Evolutionary conservation across 2,888 invertebrate species (phyloP).

Genomic region (Baronia brevicornis): DNA sequence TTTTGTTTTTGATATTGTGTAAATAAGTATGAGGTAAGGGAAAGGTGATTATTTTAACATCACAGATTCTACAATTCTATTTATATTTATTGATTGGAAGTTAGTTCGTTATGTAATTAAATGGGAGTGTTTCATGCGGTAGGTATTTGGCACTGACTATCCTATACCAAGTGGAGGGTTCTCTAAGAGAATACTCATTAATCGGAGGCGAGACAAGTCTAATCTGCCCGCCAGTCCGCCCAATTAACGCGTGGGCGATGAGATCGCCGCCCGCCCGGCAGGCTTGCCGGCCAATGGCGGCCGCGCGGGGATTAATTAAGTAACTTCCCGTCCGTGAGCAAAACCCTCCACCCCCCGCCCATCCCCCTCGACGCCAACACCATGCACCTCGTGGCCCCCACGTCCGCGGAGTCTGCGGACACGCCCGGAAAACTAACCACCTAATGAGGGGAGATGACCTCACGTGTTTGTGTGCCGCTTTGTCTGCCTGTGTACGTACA

Average conservation of each 20-base stretch:
- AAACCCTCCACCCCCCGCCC: conserved; percentile 24
- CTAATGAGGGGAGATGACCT: conserved; percentile 76
- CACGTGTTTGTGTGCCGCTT: conserved; percentile 65
- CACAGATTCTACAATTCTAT: too few relatives aligned
- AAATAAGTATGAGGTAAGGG: too few relatives aligned
- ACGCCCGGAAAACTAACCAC: conserved; percentile 76
- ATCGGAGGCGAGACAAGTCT: conserved; percentile 41
- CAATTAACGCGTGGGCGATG: conserved; percentile 74
- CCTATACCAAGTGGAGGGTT: conserved; percentile 27
- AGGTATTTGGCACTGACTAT: conserved; percentile 18
- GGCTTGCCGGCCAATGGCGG: conserved; percentile 67
- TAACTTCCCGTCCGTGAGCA: conserved; percentile 58
- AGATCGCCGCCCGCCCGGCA: conserved; percentile 56
- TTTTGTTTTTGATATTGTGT: too few relatives aligned
- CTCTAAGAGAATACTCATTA: conserved; percentile 54
- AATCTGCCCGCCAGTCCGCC: conserved; percentile 62
- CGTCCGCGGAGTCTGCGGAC: conserved; percentile 67
- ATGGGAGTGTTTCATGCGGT: conserved; percentile 8
- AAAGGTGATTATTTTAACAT: too few relatives aligned
- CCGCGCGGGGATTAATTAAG: conserved; percentile 74
- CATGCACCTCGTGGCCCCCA: conserved; percentile 42
- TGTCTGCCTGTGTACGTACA: conserved; percentile 38
- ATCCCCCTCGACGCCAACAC: conserved; percentile 31
- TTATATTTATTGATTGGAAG: neutral
- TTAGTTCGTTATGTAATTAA: conserved; percentile 17